Base-by-base conservation (phyloP, 1,140 invertebrate species). In the Diplogasteroides magnus region DNA sequence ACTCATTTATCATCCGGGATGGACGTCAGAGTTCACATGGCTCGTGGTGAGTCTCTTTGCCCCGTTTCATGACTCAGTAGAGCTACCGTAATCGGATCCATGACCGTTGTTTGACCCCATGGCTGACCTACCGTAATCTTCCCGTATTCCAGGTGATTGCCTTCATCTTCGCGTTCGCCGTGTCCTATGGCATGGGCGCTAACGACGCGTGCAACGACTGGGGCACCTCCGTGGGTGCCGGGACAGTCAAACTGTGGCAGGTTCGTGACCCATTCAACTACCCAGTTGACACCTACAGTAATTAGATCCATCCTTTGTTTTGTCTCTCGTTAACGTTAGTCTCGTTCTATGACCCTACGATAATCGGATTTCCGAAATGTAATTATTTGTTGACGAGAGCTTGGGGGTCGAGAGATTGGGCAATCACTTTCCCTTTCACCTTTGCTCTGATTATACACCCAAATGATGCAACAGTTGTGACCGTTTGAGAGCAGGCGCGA, bases 111-210 rank as follows among this genome's bases (percentile, higher is more conserved):
- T n/a, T n/a, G n/a, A n/a, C n/a, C n/a, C n/a, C n/a, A n/a, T n/a
- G n/a, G n/a, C n/a, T n/a, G n/a, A n/a, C n/a, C n/a, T n/a, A n/a
- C n/a, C n/a, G n/a, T n/a, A n/a, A n/a, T n/a, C n/a, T n/a, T n/a
- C n/a, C n/a, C 19, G 37, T 11, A 11, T 48, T 19, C 19, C 37
- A 48, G 37, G 6, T 6, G 2, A 60, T 72, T 1, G 70, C 70
- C 23, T 72, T 72, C 58, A 26, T 72, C 13, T 72, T 72, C 31
- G 70, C 70, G n/a, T 72, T 72, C 32, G 55, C 67, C 55, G 70
- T 72, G 19, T 72, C 70, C 3, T 72, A 72, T 55, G 70, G 70
- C 67, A 72, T 72, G 70, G 70, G 70, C 26, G 70, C 70, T 11
- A 72, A 72, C 37, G 70, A 72, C 48, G 61, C 64, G 11, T 72